Base-by-base conservation (phyloP, 2,888 invertebrate genomes). In the Melipona bicolor region DNA sequence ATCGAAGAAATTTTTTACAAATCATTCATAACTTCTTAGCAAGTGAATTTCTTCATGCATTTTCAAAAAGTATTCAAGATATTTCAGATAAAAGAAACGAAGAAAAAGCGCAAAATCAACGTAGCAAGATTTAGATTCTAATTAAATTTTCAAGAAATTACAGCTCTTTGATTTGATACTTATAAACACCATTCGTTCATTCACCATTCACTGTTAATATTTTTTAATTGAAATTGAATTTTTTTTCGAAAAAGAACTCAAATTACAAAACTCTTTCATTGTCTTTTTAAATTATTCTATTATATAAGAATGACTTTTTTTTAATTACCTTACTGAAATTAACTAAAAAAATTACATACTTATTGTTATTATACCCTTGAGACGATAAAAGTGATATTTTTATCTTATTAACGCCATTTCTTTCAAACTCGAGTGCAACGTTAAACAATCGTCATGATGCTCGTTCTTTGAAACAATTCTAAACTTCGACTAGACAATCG, bases 381-480 rank as follows among this genome's bases (percentile, higher is more conserved):
- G 54, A 56, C 59, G 27, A 27, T 36, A 69, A 61, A 64, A 62
- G 24, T 54, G 36, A 67, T 49, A 43, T 78, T 64, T 76, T 72
- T 82, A 77, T 85, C 77, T 82, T 70, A 79, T 79, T 87, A 81
- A 79, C 81, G 52, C 59, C 56, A 61, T 43, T 82, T 72, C 52
- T 64, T 81, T 77, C 69, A 61, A 21, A 50, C 67, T 59, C 59
- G 67, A 87, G 68, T 62, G 69, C 56, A 76, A 79, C 24, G 71
- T 62, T 72, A 77, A 78, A 82, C 81, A 77, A 83, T 83, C 74
- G 67, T 64, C 72, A 62, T 75, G 88, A 77, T 85, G 79, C 77
- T 87, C 88, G 76, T 70, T 87, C 85, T 83, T 77, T 36, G 77
- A 81, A 85, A 85, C 81, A 85, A 87, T 81, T 79, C 83, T 88